Conservation (phyloP, 2,797 vertebrate genomes). For the Lithobates pipiens region DNA sequence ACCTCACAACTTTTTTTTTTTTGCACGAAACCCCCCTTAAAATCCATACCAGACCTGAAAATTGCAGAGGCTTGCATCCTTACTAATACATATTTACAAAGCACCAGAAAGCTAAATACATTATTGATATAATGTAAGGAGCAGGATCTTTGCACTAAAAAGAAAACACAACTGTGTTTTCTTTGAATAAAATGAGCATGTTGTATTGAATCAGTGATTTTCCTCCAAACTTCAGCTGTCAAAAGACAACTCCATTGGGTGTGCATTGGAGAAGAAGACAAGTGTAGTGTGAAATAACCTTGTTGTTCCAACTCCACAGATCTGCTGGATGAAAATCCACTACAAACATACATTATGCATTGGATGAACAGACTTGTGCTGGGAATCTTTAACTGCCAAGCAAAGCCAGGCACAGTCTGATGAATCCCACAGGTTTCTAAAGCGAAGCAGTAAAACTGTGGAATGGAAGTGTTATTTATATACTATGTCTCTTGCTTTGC, state of each 20-base stretch:
- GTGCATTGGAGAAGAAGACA: neutral
- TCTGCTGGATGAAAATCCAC: neutral
- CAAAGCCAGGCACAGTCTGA: too few species aligned
- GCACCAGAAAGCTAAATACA: neutral
- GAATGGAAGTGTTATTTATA: neutral
- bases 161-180: neutral
- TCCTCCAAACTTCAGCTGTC: neutral
- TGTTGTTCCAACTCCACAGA: neutral
- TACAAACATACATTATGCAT: neutral
- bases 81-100: too few species aligned
- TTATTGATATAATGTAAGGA: neutral
- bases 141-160: neutral
- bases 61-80: too few species aligned
- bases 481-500: neutral
- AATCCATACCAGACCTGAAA: too few species aligned
- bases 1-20: too few species aligned
- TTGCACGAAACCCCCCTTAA: too few species aligned
- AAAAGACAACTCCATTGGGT: neutral
- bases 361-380: neutral
- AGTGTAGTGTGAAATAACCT: neutral
- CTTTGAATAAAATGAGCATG: too few species aligned
- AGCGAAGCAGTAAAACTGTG: neutral
- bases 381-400: neutral
- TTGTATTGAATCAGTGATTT: neutral
- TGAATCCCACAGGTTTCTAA: neutral